Conservation (phyloP, 2,113 vertebrate species). For the Xenopus laevis region DNA sequence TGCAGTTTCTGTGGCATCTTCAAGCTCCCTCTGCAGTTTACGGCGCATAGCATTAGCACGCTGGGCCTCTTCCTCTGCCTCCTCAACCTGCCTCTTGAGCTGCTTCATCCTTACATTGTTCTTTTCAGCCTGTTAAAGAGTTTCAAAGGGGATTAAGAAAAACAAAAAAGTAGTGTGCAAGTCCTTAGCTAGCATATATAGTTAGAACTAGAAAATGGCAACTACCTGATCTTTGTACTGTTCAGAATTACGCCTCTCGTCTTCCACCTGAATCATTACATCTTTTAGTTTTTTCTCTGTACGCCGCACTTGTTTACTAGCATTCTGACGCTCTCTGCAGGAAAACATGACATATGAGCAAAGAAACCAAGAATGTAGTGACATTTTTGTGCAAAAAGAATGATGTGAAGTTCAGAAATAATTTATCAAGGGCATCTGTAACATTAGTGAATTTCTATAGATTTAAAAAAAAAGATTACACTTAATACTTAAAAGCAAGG, state of each 20-base stretch:
- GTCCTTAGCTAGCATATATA: too few relatives aligned
- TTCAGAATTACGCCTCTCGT: conserved; percentile 89
- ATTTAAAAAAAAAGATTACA: too few relatives aligned
- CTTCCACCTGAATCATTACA: conserved; percentile 88
- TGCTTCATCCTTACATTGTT: conserved; percentile 92
- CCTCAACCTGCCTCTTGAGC: conserved; percentile 94
- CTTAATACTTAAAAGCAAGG: too few relatives aligned
- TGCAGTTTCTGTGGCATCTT: conserved; percentile 85
- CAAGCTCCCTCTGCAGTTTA: conserved; percentile 92
- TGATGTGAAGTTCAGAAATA: too few relatives aligned
- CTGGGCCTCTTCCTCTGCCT: conserved; percentile 93
- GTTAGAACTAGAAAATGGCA: too few relatives aligned
- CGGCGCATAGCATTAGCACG: conserved; percentile 87
- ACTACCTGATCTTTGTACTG: conserved; percentile 93
- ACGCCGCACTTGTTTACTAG: conserved; percentile 87
- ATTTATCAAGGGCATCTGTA: too few relatives aligned
- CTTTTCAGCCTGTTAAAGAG: conserved; percentile 75
- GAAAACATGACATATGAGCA: background rate
- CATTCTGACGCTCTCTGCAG: conserved; percentile 82
- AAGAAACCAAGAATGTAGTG: too few relatives aligned
- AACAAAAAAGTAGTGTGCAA: too few relatives aligned
- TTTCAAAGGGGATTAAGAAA: background rate
- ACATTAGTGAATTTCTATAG: background rate
- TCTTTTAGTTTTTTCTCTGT: conserved; percentile 96
- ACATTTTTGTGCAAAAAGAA: too few relatives aligned